Evolutionary conservation across 2,888 invertebrate species (phyloP).

Genomic region (Agapetus fuscipes): DNA sequence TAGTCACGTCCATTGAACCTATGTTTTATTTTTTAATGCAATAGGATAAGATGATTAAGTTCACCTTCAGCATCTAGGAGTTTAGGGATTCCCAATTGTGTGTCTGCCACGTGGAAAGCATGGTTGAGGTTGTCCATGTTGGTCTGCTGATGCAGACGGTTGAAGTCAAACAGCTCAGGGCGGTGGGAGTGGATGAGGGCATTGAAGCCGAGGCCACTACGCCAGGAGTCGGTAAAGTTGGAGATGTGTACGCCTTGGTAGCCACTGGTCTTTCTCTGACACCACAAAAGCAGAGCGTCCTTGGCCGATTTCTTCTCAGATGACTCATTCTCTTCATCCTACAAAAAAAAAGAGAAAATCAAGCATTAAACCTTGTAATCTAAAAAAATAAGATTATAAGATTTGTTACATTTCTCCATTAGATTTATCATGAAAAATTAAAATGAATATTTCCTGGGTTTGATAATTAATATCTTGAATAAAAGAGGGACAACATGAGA

Average conservation of each 20-base stretch:
- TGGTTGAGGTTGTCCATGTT: conserved; percentile 95
- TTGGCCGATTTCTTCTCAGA: conserved; percentile 98
- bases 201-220: conserved; percentile 95
- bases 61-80: conserved; percentile 92
- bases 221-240: conserved; percentile 91
- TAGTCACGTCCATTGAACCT: too few relatives aligned
- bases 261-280: conserved; percentile 95
- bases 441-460: too few relatives aligned
- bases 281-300: conserved; percentile 96
- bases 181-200: conserved; percentile 97
- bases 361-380: neutral
- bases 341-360: conserved; percentile 21
- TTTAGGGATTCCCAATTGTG: conserved; percentile 85
- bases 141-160: conserved; percentile 64
- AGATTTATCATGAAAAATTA: too few relatives aligned
- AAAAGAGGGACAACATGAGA: too few relatives aligned
- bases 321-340: conserved; percentile 93
- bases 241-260: conserved; percentile 83
- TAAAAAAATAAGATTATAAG: neutral
- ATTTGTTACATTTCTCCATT: too few relatives aligned
- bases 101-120: conserved; percentile 92
- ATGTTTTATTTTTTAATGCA: too few relatives aligned
- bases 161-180: conserved; percentile 89
- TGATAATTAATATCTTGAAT: too few relatives aligned
- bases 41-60: too few relatives aligned